Base-by-base conservation (phyloP, 1,140 invertebrate genomes). In the Drosophila repleta region DNA sequence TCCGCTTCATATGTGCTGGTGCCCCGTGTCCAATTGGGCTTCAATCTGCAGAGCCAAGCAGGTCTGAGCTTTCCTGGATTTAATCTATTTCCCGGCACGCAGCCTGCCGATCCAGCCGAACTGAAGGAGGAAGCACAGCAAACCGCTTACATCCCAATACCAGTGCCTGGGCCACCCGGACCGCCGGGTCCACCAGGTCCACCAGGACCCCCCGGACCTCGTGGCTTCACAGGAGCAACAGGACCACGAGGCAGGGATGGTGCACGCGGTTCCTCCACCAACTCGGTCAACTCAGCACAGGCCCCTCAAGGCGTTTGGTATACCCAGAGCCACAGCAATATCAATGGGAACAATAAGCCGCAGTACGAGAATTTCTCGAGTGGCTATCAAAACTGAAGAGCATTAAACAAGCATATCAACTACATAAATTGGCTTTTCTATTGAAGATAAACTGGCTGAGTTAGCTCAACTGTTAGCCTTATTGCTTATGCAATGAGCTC, bases 1-100 rank as follows among this genome's bases (percentile, higher is more conserved):
- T 24, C 26, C 18, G 13, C 72, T 1, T 68, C 75, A 8, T 74
- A 74, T 45, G 76, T 82, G 4, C 37, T 79, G n/a, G 55, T 90
- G 26, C 78, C 87, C 0, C 76, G 76, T 0, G 62, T 76, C 4
- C 83, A 88, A 10, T 15, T 88, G 21, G 83, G 79, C 4, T 88
- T 88, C 29, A 88, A 88, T 66, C 29, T 83, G 1, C 83, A 88
- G 18, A 76, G 83, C 1, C 84, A 88, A 39, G 45, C 70, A 2
- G 70, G 63, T 0, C 6, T 90, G 4, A 74, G 70, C 8, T 82
- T 73, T 45, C 58, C 70, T 0, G 29, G 64, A 1, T 35, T 62
- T 8, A 68, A 61, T 17, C 13, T 53, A 35, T 24, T 83, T 26
- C 57, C 67, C 8, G 17, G 58, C n/a, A 58, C 39, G 24, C 35